Evolutionary conservation across 2,888 invertebrate genomes (phyloP).

Genomic region (Watsonalla binaria): DNA sequence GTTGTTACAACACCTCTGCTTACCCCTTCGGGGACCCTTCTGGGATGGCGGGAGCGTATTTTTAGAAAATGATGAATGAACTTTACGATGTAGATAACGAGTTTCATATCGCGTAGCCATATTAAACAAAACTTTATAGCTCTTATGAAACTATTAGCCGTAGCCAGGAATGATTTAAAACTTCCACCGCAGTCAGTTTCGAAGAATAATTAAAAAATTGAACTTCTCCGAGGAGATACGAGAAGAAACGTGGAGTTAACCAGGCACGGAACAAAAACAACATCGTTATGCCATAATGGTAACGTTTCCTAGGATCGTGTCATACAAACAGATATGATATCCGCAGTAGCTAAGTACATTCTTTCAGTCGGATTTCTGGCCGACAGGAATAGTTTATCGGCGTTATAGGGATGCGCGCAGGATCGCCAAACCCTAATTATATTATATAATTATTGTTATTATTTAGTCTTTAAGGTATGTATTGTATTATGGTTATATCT

Average conservation of each 20-base stretch:
- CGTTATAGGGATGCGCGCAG: no score
- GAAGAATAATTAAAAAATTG: conserved; percentile 27
- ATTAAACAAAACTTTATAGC: conserved; percentile 10
- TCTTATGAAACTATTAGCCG: conserved; percentile 17
- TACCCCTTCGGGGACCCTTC: no score
- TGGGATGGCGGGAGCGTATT: no score
- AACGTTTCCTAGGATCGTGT: conserved; percentile 13
- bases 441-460: no score
- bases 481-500: no score
- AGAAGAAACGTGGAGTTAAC: conserved; percentile 30
- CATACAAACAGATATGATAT: background rate
- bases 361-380: no score
- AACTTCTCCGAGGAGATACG: conserved; percentile 24
- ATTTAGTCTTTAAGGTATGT: no score
- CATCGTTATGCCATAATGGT: conserved; percentile 39
- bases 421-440: no score
- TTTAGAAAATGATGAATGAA: background rate
- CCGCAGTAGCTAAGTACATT: background rate
- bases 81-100: background rate
- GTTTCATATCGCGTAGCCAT: background rate
- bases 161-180: conserved; percentile 22
- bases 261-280: conserved; percentile 39
- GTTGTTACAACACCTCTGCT: no score
- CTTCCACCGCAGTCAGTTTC: conserved; percentile 20
- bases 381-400: no score